Base-by-base conservation (phyloP, 2,797 vertebrate species). In the Sebastes kiyomatsui region DNA sequence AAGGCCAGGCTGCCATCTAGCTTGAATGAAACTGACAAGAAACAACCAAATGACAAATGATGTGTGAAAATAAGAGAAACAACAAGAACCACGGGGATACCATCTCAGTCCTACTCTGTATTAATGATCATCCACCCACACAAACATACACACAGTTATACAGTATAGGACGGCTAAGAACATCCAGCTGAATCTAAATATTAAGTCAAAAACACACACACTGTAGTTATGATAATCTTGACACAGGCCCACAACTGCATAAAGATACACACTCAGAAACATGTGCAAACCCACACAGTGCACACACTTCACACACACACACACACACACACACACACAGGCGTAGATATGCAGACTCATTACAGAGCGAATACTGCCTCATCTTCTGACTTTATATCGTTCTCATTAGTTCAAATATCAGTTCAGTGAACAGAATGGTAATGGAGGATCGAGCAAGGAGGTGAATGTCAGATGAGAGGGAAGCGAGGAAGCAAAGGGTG, bases 401-500 rank as follows among this genome's bases (percentile, higher is more conserved):
- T 88, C 85, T 92, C 92, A 93, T 94, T 91, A 90, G 85, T 82
- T 91, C 77, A 91, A 89, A 93, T 93, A 87, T 83, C 90, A 88
- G 83, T 67, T 67, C 71, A 82, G 88, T 85, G 90, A 91, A 78
- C 76, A 77, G 81, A 88, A 90, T 84, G 73, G 81, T 85, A 90
- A 92, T 87, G 70, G 68, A 66, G 49, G 65, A 68, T 74, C 10
- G 62, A 75, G 82, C 67, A 22, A 75, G 68, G 82, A 79, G 75
- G 60, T 71, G 86, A 91, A 86, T 90, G 77, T 86, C 74, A 92
- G 79, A 88, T 90, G 84, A 86, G 77, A 86, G 59, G 25, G 33
- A 84, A 68, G 74, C 35, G 55, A 86, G 30, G 79, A 65, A 55
- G 79, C 66, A 75, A 74, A 75, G 54, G 58, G 49, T 79, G 77